Base-by-base conservation (phyloP, 2,888 invertebrate species). In the Athalia circularis region DNA sequence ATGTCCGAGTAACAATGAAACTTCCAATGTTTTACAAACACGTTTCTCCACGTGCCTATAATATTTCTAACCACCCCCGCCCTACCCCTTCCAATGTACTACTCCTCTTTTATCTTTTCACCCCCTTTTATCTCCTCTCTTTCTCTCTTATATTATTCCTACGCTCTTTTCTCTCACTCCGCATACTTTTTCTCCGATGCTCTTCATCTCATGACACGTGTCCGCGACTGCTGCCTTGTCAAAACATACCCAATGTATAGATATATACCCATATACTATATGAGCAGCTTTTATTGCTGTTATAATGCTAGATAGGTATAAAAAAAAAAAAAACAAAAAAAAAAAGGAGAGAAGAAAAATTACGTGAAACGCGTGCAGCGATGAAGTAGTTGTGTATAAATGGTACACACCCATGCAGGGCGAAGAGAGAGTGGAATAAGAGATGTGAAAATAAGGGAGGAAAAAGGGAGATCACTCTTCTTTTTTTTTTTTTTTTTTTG, bases 21-120 rank as follows among this genome's bases (percentile, higher is more conserved):
- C 85, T 84, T 85, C 84, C 85, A 86, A 88, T 89, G 90, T 90
- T 90, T 90, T 89, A 89, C 89, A 90, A 90, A 90, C 89, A 89
- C 87, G 87, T 85, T 81, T 79, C 83, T 90, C 85, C 90, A 90
- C 90, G 90, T 88, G 90, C 83, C 82, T 80, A 82, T 80, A 81
- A 81, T 80, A 6, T 6, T 62, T 29, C 11, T 54, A 15, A 68
- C 13, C 59, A n/a, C 72, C 57, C 59, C 52, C 68, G 43, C 6
- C 11, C 29, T 11, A 29, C 29, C 29, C 29, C 29, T 29, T 29
- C 29, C 29, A 29, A 29, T 2, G 29, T 29, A 29, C 29, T 29
- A 29, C 29, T 29, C 29, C 29, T 29, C 29, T 29, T 29, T 29
- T 29, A 29, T 29, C 29, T 29, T 29, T 29, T 29, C 29, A 29